Evolutionary conservation across 53 echinoderm and acorn worm genomes (phyloP), one percentile per base, ranked within the genome.

Genomic region (Actinopyga echinites): DNA sequence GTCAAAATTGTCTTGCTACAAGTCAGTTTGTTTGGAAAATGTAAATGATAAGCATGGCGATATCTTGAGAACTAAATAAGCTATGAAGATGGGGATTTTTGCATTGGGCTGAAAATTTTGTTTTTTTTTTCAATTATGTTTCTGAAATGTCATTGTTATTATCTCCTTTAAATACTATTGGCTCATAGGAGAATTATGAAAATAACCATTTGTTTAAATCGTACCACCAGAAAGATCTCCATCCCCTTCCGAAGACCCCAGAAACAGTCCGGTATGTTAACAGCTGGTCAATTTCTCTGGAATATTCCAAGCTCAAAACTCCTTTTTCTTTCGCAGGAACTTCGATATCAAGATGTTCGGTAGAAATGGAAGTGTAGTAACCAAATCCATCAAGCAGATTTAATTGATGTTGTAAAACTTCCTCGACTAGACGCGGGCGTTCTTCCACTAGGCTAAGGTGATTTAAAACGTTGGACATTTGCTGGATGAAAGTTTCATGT

Each of bases 221-320:
- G 75, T 65, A 88, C 88, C 69, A 64, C 74, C 49, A 88, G 30
- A 75, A 64, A 22, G 83, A 63, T 23, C 30, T 75, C 88, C 88
- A 88, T 1, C 88, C 88, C 63, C 83, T 75, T 21, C 88, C 88
- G 65, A 88, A 88, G 30, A 65, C 37, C 19, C 88, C 88, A 68
- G 52, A 15, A 20, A 68, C 82, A 26, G 69, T 34, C 31, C 83
- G 75, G 35, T 60, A 58, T 31, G 83, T 56, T 24, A 88, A 15
- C 26, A 57, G 56, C 6, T 78, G 26, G 29, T 77, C 77, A 56
- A 77, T 30, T 11, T 56, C 56, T 33, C 77, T 77, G 10, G 56
- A 20, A 28, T 55, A 53, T 30, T 77, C 77, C 26, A 77, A 32
- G 9, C 45, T 77, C n/a, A 77, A 56, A 19, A 77, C 3, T 5